Percentiles rank a stretch among this genome's conserved stretches.
Evolutionary conservation across 2,113 vertebrate species (phyloP).

Genomic region (Hiodon tergisus): DNA sequence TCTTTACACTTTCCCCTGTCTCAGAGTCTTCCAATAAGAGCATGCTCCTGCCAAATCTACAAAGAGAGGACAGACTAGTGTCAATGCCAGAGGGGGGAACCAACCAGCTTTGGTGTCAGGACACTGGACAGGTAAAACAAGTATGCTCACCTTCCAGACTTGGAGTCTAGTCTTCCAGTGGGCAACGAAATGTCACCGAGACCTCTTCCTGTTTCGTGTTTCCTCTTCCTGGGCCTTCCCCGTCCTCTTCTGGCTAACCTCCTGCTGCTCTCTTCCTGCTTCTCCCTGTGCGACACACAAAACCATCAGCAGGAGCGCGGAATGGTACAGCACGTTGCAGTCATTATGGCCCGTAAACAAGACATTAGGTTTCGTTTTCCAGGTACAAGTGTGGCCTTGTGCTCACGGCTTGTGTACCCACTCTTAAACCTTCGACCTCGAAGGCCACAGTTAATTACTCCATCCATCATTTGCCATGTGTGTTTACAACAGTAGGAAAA

Average conservation of each 20-base stretch:
- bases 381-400: no score
- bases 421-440: no score
- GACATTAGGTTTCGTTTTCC: no score
- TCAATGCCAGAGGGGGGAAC: no score
- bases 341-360: background rate
- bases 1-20: slow-evolving; percentile 75
- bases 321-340: background rate
- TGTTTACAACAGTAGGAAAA: no score
- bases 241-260: slow-evolving; percentile 82
- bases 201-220: slow-evolving; percentile 68
- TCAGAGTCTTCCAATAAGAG: slow-evolving; percentile 85
- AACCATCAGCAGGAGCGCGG: background rate
- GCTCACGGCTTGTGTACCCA: no score
- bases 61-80: background rate
- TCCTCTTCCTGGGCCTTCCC: slow-evolving; percentile 93
- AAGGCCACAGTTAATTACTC: no score
- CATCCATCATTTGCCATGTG: no score
- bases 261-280: slow-evolving; percentile 81
- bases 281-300: slow-evolving; percentile 61
- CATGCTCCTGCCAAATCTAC: slow-evolving; percentile 74
- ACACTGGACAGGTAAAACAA: background rate
- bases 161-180: slow-evolving; percentile 77
- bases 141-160: slow-evolving; percentile 79
- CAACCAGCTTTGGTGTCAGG: background rate
- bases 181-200: slow-evolving; percentile 66